These are phyloP conservation scores for Leuctra nigra DNA, from an alignment of 2,888 invertebrate genomes.

Conservation along the genomic window DNA sequence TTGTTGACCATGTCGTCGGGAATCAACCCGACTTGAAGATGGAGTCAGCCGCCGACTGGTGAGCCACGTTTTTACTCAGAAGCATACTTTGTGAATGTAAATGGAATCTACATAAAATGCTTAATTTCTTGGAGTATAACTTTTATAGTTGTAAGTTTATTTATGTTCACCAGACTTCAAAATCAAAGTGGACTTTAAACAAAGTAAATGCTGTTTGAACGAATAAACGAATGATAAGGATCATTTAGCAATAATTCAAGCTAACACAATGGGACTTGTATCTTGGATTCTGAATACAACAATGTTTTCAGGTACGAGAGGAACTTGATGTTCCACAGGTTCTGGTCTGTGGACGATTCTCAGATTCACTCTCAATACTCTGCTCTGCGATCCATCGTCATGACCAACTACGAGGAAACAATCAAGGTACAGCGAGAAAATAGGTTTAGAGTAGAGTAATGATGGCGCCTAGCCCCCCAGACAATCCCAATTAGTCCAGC, in stretches of 20 bases:
- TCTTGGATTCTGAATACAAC: too few relatives aligned
- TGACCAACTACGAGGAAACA: constrained; percentile 96
- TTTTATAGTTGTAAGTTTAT: too few relatives aligned
- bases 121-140: too few relatives aligned
- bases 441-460: neutral
- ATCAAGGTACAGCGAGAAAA: constrained; percentile 52
- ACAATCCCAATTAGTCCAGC: too few relatives aligned
- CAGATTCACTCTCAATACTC: constrained; percentile 96
- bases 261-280: too few relatives aligned
- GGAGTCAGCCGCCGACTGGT: constrained; percentile 87
- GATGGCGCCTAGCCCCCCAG: too few relatives aligned
- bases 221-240: neutral
- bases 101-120: too few relatives aligned
- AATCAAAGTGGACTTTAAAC: too few relatives aligned
- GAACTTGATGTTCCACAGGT: constrained; percentile 70
- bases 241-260: too few relatives aligned
- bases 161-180: too few relatives aligned
- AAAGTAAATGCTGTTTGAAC: too few relatives aligned
- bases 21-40: constrained; percentile 92
- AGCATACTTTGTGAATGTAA: neutral
- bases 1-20: constrained; percentile 95
- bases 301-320: constrained; percentile 68
- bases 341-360: constrained; percentile 97
- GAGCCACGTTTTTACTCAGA: constrained; percentile 25
- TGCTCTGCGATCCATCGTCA: constrained; percentile 91